Evolutionary conservation across 2,797 vertebrate genomes (phyloP).

Genomic region (Paramormyrops hopkinsi): DNA sequence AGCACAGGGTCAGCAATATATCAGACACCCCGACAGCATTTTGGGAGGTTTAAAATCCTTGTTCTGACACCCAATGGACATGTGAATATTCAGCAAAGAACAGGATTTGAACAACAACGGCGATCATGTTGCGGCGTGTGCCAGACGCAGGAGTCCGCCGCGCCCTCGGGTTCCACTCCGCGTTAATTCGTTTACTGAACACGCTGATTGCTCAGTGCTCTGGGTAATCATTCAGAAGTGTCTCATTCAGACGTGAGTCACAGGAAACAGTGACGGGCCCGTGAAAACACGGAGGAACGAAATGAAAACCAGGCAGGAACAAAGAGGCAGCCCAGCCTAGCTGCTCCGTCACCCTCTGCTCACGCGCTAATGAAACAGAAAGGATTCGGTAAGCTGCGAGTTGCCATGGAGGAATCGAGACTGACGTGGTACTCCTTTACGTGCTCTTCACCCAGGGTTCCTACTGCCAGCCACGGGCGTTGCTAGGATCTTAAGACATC

Average conservation of each 20-base stretch:
- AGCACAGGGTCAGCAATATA: background rate
- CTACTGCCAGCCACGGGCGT: background rate
- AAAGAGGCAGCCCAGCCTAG: background rate
- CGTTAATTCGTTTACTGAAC: constrained; percentile 22
- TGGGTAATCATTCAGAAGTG: constrained; percentile 13
- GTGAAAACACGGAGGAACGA: background rate
- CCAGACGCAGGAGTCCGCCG: background rate
- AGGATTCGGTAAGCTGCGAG: background rate
- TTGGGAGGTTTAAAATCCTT: background rate
- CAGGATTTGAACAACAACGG: background rate
- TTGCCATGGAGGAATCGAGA: background rate
- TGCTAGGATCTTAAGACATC: background rate
- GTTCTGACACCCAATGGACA: background rate
- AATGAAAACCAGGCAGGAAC: background rate
- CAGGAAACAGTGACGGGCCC: background rate
- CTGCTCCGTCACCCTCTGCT: background rate
- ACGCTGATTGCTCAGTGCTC: constrained; percentile 20
- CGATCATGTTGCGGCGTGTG: background rate
- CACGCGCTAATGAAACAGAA: background rate
- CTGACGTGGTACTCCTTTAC: background rate
- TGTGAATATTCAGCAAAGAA: background rate
- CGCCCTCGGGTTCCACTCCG: background rate
- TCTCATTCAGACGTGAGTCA: constrained; percentile 19
- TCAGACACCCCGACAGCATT: background rate
- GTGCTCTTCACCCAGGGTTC: background rate